These are phyloP conservation scores for rat (Rattus norvegicus) DNA, from an alignment of 2,113 vertebrate species.

Conservation along the genomic window DNA sequence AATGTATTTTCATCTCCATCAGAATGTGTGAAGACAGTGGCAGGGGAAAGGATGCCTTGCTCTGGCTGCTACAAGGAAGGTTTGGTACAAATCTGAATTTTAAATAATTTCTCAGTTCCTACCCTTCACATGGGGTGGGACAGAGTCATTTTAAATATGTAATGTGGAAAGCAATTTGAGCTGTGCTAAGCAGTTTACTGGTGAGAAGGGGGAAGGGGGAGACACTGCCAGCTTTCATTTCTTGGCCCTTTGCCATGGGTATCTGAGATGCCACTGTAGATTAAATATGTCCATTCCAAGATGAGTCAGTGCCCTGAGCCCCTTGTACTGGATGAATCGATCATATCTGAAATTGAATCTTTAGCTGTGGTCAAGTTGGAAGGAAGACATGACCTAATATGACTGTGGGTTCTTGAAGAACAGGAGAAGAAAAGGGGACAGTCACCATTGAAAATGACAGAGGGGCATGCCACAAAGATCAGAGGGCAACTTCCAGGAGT, in stretches of 20 bases:
- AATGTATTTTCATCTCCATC: background rate
- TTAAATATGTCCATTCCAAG: background rate
- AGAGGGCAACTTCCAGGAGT: background rate
- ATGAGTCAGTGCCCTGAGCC: too few relatives aligned
- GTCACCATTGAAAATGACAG: rapidly evolving
- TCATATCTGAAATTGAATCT: background rate
- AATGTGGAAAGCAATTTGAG: background rate
- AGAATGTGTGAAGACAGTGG: background rate
- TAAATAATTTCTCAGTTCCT: conserved; percentile 32
- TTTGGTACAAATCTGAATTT: conserved; percentile 54
- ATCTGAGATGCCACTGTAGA: background rate
- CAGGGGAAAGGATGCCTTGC: background rate
- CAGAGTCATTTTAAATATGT: background rate
- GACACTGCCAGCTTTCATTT: background rate
- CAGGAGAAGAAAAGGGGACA: background rate
- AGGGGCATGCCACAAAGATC: background rate
- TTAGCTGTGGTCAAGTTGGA: background rate
- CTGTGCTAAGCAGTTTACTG: background rate
- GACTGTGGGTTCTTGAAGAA: background rate
- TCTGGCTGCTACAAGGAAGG: conserved; percentile 12
- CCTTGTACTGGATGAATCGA: background rate
- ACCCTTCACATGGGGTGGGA: background rate
- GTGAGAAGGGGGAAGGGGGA: background rate
- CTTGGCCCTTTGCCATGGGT: background rate
- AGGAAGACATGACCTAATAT: background rate